Base-by-base conservation (phyloP, 2,797 vertebrate species). In the Alca torda region DNA sequence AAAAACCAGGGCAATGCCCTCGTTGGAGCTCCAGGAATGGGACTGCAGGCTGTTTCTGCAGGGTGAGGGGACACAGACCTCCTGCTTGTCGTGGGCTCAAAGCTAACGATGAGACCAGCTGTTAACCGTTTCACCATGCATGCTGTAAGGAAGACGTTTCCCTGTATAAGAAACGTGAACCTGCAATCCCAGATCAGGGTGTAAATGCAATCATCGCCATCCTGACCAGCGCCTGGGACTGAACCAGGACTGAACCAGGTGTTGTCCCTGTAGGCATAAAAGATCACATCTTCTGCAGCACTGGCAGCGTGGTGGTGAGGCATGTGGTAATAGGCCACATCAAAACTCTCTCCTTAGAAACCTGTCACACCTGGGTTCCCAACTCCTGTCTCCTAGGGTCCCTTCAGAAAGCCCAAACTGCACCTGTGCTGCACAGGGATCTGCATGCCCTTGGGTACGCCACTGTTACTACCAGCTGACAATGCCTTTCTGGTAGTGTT, bases 101-200 rank as follows among this genome's bases (percentile, higher is more conserved):
- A 64, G 54, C 28, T 69, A 43, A 60, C 1, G 11, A 6, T 16
- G 69, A 75, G 37, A 64, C 10, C 60, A 64, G 41, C 60, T 64
- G 39, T n/a, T n/a, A 78, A 31, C 20, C 2, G 1, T 48, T 85
- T 51, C 48, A 20, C 24, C 59, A 33, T 2, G 2, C 51, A 8
- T 23, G 31, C 46, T 59, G 37, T 0, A 0, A 68, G 21, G 43
- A 78, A 77, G 37, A 60, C 4, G 2, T 17, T 28, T 18, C 10
- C 30, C 50, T 1, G 1, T 6, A 5, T 1, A 18, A 33, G 50
- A 81, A 80, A 61, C 0, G 0, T 10, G 17, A 87, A 79, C 11
- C 37, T 86, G 35, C 33, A 46, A 28, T 31, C 45, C 20, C 25
- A 21, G 41, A 41, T 3, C 3, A 1, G 35, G 11, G 46, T 50